Percentiles rank a stretch among this genome's conserved stretches.
phyloP scores from a whole-genome alignment of 2,113 vertebrate genomes.

The Rhynchopsitta pachyrhyncha region DNA sequence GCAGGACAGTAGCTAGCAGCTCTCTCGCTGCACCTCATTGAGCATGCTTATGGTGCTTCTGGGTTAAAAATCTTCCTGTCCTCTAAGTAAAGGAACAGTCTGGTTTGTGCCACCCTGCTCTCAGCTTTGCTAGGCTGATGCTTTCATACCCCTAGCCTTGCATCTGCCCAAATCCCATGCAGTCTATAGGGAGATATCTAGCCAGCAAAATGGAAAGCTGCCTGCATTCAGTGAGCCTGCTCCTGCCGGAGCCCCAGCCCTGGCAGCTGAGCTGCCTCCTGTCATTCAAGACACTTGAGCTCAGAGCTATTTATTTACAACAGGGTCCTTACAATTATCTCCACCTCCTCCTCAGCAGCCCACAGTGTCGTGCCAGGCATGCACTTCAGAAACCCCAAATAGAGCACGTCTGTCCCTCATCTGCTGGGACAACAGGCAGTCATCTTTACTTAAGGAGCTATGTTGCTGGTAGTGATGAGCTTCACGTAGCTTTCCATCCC shows the following conservation, averaged over 20 bases:
- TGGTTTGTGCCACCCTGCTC: neutral
- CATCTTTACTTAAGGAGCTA: neutral
- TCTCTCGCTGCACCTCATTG: too few relatives aligned
- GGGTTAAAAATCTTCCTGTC: neutral
- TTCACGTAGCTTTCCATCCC: neutral
- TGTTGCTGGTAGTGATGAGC: neutral
- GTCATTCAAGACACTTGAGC: neutral
- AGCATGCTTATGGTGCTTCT: neutral
- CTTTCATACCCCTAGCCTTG: neutral
- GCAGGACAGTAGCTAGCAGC: neutral
- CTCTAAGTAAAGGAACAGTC: neutral
- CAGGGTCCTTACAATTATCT: neutral
- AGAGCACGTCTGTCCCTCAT: neutral
- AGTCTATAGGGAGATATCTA: neutral
- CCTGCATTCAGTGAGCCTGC: neutral
- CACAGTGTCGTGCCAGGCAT: accelerated
- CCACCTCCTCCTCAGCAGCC: neutral
- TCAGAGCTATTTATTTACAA: neutral
- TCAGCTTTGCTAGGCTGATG: neutral
- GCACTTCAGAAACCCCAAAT: neutral
- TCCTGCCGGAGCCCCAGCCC: neutral
- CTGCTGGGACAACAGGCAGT: neutral
- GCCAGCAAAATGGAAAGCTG: neutral
- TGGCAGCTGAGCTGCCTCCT: neutral
- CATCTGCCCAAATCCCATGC: neutral